Evolutionary conservation across 2,113 vertebrate genomes (phyloP).

Genomic region (Apteryx owenii): DNA sequence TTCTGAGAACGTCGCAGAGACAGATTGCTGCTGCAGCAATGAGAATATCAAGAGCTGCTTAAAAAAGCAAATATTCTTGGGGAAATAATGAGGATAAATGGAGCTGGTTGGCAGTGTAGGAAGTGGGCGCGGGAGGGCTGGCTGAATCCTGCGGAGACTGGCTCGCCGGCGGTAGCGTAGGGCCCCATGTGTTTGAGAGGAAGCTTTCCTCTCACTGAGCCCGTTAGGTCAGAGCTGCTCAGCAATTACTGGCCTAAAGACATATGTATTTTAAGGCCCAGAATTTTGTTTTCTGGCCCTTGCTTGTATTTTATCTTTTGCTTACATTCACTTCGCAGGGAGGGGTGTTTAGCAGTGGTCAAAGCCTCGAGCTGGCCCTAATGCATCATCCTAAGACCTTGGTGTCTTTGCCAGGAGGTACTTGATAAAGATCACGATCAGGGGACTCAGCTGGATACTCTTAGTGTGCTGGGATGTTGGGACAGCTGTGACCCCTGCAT

Average conservation of each 20-base stretch:
- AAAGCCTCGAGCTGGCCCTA: rapidly evolving
- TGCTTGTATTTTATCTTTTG: background rate
- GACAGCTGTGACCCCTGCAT: background rate
- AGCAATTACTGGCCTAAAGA: background rate
- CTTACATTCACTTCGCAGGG: too few species aligned
- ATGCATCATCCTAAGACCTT: background rate
- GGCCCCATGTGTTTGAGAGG: background rate
- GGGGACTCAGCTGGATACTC: background rate
- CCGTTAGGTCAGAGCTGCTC: background rate
- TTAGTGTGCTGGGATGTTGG: rapidly evolving
- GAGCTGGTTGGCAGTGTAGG: rapidly evolving
- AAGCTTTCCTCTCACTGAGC: background rate
- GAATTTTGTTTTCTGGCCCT: background rate
- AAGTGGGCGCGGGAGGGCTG: background rate
- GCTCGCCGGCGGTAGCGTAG: background rate
- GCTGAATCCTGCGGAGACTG: background rate
- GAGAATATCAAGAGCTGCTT: conserved; percentile 45
- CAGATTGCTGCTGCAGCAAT: background rate
- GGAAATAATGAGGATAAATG: conserved; percentile 25
- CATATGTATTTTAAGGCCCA: background rate
- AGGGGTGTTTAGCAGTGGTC: background rate
- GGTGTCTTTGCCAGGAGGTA: background rate
- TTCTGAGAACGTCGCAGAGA: conserved; percentile 45
- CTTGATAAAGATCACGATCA: background rate
- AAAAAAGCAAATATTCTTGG: conserved; percentile 37